Percentiles rank a stretch among this genome's conserved stretches.
These are phyloP conservation scores for Tetropium fuscum DNA, from an alignment of 2,888 invertebrate genomes.

Conservation along the genomic window DNA sequence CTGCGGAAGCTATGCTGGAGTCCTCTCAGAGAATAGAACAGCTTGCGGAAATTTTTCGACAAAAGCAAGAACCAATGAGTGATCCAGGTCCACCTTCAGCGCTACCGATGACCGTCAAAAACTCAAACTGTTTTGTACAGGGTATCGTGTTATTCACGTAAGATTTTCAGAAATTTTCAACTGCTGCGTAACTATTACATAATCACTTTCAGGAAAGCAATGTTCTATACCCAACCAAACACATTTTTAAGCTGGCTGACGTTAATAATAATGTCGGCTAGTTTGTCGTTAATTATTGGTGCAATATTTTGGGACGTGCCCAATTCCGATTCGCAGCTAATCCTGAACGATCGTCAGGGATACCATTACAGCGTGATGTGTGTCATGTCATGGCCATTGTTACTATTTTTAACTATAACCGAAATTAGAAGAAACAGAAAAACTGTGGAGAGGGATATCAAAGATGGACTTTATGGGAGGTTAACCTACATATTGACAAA, in stretches of 20 bases:
- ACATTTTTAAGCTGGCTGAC: constrained; percentile 84
- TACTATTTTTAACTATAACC: constrained; percentile 73
- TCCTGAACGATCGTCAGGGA: constrained; percentile 81
- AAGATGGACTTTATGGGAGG: constrained; percentile 83
- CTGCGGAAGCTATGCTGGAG: constrained; percentile 94
- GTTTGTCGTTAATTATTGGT: constrained; percentile 86
- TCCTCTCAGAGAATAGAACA: constrained; percentile 94
- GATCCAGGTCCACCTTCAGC: constrained; percentile 86
- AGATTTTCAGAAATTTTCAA: constrained; percentile 49
- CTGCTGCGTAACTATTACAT: constrained; percentile 9
- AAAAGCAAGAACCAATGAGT: constrained; percentile 73
- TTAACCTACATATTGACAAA: constrained; percentile 83
- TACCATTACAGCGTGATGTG: constrained; percentile 88
- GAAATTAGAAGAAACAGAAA: constrained; percentile 71
- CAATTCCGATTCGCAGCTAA: constrained; percentile 78
- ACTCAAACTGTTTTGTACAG: constrained; percentile 77
- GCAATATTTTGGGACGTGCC: constrained; percentile 93
- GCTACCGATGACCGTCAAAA: constrained; percentile 74
- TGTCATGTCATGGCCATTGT: constrained; percentile 81
- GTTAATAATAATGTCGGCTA: constrained; percentile 82
- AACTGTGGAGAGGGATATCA: constrained; percentile 84
- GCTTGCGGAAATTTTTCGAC: constrained; percentile 84
- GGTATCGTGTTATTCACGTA: constrained; percentile 76
- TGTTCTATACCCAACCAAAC: constrained; percentile 87
- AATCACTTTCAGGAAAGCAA: constrained; percentile 69